These are phyloP conservation scores for Oncorhynchus masou DNA, from an alignment of 2,113 vertebrate species.

Conservation along the genomic window DNA sequence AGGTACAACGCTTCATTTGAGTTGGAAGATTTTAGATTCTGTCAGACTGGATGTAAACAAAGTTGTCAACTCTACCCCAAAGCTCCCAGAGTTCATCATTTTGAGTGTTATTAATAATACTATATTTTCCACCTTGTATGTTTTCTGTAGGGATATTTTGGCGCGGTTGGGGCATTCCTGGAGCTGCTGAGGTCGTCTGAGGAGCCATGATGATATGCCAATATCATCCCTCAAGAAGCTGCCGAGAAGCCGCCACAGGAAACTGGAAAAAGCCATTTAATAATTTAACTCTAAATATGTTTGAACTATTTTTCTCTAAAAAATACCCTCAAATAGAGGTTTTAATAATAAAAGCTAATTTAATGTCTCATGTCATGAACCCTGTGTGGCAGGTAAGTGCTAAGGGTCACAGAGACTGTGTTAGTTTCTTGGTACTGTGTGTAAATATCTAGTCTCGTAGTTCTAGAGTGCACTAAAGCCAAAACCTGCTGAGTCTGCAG, in stretches of 20 bases:
- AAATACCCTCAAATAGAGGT: conserved; percentile 52
- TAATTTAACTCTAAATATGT: conserved; percentile 87
- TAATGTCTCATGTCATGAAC: conserved; percentile 50
- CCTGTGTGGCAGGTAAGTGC: conserved; percentile 39
- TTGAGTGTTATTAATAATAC: too few relatives aligned
- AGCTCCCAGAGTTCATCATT: neutral
- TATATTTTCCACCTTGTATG: conserved; percentile 16
- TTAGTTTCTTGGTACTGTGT: conserved; percentile 49
- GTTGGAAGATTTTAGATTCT: conserved; percentile 14
- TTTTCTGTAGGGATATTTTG: conserved; percentile 90
- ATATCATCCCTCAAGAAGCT: conserved; percentile 42
- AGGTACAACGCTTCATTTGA: conserved; percentile 79
- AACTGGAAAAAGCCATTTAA: conserved; percentile 80
- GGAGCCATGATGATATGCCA: conserved; percentile 71
- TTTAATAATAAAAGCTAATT: conserved; percentile 68
- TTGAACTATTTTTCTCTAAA: conserved; percentile 31
- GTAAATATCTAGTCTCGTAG: conserved; percentile 62
- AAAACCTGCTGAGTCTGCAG: conserved; percentile 68
- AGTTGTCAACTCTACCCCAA: neutral
- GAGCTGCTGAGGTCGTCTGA: conserved; percentile 91
- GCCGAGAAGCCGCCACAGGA: conserved; percentile 62
- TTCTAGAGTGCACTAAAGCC: conserved; percentile 79
- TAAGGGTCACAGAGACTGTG: conserved; percentile 31
- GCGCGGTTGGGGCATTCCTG: conserved; percentile 93
- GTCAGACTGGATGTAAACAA: neutral